Percentiles rank a stretch among this genome's conserved stretches.
These are phyloP conservation scores for Lytechinus pictus DNA, from an alignment of 35 echinoderm and acorn worm species.

Conservation along the genomic window DNA sequence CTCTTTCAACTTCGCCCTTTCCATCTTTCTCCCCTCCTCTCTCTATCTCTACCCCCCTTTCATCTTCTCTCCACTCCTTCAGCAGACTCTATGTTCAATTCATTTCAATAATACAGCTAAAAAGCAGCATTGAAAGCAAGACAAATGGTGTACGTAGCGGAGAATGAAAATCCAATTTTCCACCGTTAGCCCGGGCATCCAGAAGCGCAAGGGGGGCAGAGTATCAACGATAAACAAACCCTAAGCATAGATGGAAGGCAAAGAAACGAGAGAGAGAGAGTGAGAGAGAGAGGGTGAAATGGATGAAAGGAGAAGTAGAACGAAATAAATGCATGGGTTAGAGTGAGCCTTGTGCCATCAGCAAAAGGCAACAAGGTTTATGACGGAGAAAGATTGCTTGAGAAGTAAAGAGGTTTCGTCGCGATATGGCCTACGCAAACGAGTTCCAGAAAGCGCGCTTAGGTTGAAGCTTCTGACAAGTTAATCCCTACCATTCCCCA, in stretches of 20 bases:
- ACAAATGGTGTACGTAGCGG: constrained; percentile 44
- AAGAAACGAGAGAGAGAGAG: neutral
- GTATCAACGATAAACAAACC: constrained; percentile 56
- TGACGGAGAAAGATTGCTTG: constrained; percentile 29
- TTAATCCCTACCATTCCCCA: constrained; percentile 40
- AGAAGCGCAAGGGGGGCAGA: neutral
- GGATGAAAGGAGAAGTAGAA: constrained; percentile 5
- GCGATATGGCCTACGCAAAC: constrained; percentile 9
- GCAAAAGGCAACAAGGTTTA: constrained; percentile 38
- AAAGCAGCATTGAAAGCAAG: constrained; percentile 42
- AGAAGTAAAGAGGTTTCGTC: constrained; percentile 25
- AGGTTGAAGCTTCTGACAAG: constrained; percentile 45
- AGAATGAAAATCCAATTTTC: constrained; percentile 59
- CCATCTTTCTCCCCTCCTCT: neutral
- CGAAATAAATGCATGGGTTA: constrained; percentile 21
- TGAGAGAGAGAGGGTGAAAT: neutral
- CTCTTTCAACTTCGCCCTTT: neutral
- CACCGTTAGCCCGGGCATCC: neutral
- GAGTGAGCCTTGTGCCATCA: constrained; percentile 20
- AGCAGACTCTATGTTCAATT: constrained; percentile 19
- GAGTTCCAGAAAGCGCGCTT: neutral
- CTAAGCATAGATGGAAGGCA: constrained; percentile 31
- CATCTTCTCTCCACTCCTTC: neutral
- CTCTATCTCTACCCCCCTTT: neutral
- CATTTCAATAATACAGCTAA: constrained; percentile 55